Conservation (phyloP, 2,113 vertebrate genomes). For the Sinosuthora webbiana region DNA sequence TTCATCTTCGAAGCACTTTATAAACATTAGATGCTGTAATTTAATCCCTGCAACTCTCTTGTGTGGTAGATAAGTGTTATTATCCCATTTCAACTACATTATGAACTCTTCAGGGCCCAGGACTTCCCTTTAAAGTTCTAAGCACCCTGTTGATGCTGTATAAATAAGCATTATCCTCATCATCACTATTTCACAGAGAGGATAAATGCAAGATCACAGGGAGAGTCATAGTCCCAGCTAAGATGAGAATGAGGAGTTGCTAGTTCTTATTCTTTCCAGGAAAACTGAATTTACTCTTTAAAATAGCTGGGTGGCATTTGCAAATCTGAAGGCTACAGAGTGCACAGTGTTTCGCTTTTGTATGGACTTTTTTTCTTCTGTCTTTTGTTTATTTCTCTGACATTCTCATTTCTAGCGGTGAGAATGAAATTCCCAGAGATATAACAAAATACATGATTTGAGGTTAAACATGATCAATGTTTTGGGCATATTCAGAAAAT, state of each 20-base stretch:
- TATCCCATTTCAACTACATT: slow-evolving; percentile 68
- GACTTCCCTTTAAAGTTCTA: slow-evolving; percentile 65
- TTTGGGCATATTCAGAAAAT: neutral
- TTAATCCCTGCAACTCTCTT: slow-evolving; percentile 63
- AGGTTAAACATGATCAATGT: neutral
- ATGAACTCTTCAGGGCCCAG: slow-evolving; percentile 63
- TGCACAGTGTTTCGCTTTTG: neutral
- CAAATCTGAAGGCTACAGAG: slow-evolving; percentile 48
- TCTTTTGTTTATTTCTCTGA: slow-evolving; percentile 15
- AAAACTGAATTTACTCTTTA: slow-evolving; percentile 57
- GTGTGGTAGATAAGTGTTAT: slow-evolving; percentile 67
- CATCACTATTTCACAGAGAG: slow-evolving; percentile 59
- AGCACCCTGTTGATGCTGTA: slow-evolving; percentile 61
- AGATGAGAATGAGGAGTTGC: slow-evolving; percentile 34
- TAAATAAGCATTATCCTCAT: slow-evolving; percentile 67
- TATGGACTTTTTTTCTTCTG: neutral
- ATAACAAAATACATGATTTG: neutral
- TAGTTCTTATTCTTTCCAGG: slow-evolving; percentile 44
- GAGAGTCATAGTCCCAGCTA: slow-evolving; percentile 42
- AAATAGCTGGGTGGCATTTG: slow-evolving; percentile 42
- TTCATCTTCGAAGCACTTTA: slow-evolving; percentile 69
- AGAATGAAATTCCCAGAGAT: neutral
- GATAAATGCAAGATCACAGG: slow-evolving; percentile 65
- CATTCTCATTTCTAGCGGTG: neutral
- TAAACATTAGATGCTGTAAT: slow-evolving; percentile 68